These are phyloP conservation scores for Epinephelus fuscoguttatus DNA, from an alignment of 2,113 vertebrate species.

Conservation along the genomic window DNA sequence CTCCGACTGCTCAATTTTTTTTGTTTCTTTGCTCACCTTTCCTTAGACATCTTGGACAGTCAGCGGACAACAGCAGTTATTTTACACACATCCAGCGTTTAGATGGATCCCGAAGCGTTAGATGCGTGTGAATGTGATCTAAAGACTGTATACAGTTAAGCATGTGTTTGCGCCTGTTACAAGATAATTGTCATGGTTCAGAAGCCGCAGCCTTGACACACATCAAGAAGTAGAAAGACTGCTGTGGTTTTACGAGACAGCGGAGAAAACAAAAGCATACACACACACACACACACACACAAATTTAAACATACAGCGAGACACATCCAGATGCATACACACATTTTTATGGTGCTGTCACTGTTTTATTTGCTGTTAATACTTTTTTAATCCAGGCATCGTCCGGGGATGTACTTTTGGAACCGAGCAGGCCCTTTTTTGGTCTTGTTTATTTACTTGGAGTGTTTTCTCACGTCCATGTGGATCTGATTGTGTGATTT, in stretches of 20 bases:
- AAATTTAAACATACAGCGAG: neutral
- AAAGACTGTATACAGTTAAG: neutral
- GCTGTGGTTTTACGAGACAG: constrained; percentile 35
- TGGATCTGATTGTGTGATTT: constrained; percentile 76
- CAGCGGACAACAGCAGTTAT: neutral
- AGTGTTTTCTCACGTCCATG: constrained; percentile 68
- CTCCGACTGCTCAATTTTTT: neutral
- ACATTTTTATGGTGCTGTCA: constrained; percentile 17
- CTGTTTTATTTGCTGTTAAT: constrained; percentile 46
- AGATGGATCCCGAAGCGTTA: constrained; percentile 3
- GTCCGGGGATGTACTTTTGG: constrained; percentile 34
- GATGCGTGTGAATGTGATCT: neutral
- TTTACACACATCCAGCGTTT: neutral
- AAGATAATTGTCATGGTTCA: constrained; percentile 16
- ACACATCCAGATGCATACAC: neutral
- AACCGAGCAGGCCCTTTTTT: constrained; percentile 22
- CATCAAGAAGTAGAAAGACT: constrained; percentile 18
- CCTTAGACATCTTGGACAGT: constrained; percentile 9
- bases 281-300: neutral
- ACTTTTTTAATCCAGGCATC: constrained; percentile 29
- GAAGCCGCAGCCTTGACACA: constrained; percentile 13
- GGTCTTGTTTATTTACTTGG: constrained; percentile 69
- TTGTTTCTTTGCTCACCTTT: constrained; percentile 27
- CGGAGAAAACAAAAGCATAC: neutral
- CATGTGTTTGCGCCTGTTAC: constrained; percentile 6